Base-by-base conservation (phyloP, 2,888 invertebrate species). In the Sarcophaga caerulescens region DNA sequence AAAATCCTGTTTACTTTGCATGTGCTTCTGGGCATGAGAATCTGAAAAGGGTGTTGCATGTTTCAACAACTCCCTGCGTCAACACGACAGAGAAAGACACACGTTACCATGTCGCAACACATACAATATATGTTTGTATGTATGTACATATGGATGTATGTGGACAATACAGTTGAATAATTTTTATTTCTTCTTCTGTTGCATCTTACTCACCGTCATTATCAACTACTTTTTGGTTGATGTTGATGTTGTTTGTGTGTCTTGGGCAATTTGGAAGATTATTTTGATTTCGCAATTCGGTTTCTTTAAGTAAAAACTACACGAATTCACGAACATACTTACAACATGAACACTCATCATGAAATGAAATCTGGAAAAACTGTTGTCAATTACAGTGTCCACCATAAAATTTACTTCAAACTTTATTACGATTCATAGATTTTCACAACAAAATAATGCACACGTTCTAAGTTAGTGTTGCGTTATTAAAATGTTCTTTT, bases 21-120 rank as follows among this genome's bases (percentile, higher is more conserved):
- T 83, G 82, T 85, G 85, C 85, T 85, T 85, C 85, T 85, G 85
- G 85, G 76, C 82, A 85, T 85, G 82, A 77, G 76, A 85, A 83
- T 68, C 73, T 68, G 47, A 74, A 44, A 85, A 85, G 85, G 85
- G 85, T 85, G 82, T 85, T 85, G 85, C 85, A 85, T 85, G 85
- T 85, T 82, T 80, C 71, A 83, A 82, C 79, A 82, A 80, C 71
- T 85, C 82, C 73, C 73, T 80, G 81, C 78, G 45, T 81, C 75
- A 81, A 68, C 75, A 82, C 78, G 76, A 68, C 75, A 82, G 25
- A 62, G 81, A 73, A 77, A 78, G 70, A 85, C 78, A 85, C 79
- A 82, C 85, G 85, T 85, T 82, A 66, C 71, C 62, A 57, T 68
- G 2, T 35, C 8, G 35, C 35, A 35, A 35, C 35, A 35, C 35